Evolutionary conservation across 2,888 invertebrate genomes (phyloP), one percentile per base, ranked within the genome.

Genomic region (Campoletis raptor): DNA sequence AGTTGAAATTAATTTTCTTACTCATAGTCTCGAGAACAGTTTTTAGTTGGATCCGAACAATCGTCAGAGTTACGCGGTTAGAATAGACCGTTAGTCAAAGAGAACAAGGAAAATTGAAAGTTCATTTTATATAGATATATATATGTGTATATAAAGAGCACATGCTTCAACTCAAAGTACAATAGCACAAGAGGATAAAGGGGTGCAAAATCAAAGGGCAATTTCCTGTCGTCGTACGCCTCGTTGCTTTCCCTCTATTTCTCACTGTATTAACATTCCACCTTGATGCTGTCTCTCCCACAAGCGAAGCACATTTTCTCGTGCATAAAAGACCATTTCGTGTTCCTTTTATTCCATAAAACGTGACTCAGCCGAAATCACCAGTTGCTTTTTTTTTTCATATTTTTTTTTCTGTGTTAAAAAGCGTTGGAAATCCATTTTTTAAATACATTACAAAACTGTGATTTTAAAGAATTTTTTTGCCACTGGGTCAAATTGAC

Each of bases 201-300:
- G 80, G 88, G 48, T 85, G 79, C 52, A 80, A 83, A 87, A 83
- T 85, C 87, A 89, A 85, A 88, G 89, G 89, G 89, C 88, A 92
- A 92, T 92, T 92, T 92, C 92, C 92, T 90, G 90, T 73, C 87
- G 87, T 85, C 84, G 85, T 80, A 88, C 87, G 89, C 80, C 77
- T 85, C 89, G 86, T 81, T 87, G 89, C 79, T 81, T 88, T 87
- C 86, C 89, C 79, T 85, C 83, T 85, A 70, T 84, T 72, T 73
- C 77, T 70, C 82, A 54, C 45, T 67, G 54, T 54, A 79, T 79
- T 76, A 85, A 86, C 84, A 70, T 76, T 79, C 66, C 79, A 64
- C 64, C 74, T 69, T 74, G 54, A 24, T 48, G 30, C 64, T 74
- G 81, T 81, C 86, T 42, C 30, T 45, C 2, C 79, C 81, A 81